These are phyloP conservation scores for Caiman crocodilus DNA, from an alignment of 2,797 vertebrate genomes.

Conservation along the genomic window DNA sequence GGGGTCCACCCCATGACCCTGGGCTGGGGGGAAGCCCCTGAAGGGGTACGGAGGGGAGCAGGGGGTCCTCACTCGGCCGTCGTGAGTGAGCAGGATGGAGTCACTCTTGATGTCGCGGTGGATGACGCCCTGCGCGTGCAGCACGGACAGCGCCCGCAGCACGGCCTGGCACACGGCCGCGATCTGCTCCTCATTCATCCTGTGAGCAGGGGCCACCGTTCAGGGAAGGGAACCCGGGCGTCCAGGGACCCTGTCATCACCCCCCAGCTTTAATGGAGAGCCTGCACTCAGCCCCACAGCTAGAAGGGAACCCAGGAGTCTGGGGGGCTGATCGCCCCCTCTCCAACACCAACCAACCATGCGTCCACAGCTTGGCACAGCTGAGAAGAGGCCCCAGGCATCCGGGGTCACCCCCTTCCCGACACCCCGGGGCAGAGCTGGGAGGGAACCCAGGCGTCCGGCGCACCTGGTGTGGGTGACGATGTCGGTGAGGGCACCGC, in stretches of 20 bases:
- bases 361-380: neutral
- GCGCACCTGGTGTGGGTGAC: slow-evolving; percentile 94
- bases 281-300: too few relatives aligned
- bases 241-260: neutral
- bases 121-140: slow-evolving; percentile 95
- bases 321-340: too few relatives aligned
- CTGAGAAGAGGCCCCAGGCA: neutral
- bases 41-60: too few relatives aligned
- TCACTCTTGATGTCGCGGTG: slow-evolving; percentile 98
- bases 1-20: too few relatives aligned
- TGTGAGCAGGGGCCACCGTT: slow-evolving; percentile 23
- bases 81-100: slow-evolving; percentile 96
- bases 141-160: slow-evolving; percentile 91
- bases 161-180: slow-evolving; percentile 93
- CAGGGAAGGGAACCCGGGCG: neutral
- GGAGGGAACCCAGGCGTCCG: too few relatives aligned
- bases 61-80: slow-evolving; percentile 86
- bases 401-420: neutral
- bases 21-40: too few relatives aligned
- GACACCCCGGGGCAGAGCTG: too few relatives aligned
- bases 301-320: too few relatives aligned
- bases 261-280: too few relatives aligned
- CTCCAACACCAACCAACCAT: too few relatives aligned
- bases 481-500: slow-evolving; percentile 94
- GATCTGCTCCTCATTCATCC: slow-evolving; percentile 98